Percentiles rank a stretch among this genome's conserved stretches.
Evolutionary conservation across 2,113 vertebrate genomes (phyloP).

Genomic region (Hystrix brachyura): DNA sequence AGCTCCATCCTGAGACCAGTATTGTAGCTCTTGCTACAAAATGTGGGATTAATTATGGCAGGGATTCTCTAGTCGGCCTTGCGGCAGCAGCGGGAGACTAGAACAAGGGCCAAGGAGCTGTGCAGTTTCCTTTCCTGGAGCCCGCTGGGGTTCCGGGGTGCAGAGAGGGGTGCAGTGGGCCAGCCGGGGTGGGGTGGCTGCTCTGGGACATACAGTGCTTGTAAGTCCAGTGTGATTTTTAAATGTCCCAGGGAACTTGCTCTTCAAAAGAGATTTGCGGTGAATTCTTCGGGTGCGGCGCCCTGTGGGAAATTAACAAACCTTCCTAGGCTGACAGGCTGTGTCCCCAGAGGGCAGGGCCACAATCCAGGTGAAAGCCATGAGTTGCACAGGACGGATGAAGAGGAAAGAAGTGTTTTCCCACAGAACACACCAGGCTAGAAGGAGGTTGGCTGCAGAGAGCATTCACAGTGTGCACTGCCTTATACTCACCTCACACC

Average conservation of each 20-base stretch:
- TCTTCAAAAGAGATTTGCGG: background rate
- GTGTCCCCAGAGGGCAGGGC: background rate
- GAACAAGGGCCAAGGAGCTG: accelerated
- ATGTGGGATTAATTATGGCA: conserved; percentile 88
- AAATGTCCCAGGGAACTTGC: background rate
- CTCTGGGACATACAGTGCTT: background rate
- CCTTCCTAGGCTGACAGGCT: too few relatives aligned
- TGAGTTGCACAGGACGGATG: background rate
- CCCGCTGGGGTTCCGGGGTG: accelerated
- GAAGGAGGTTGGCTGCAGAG: background rate
- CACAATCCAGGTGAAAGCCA: background rate
- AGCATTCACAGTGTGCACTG: too few relatives aligned
- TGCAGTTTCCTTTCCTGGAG: accelerated
- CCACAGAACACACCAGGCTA: background rate
- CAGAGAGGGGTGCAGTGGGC: accelerated
- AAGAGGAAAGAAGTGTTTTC: background rate
- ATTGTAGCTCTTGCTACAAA: conserved; percentile 87
- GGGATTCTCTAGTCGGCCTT: conserved; percentile 72
- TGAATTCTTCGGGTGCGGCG: background rate
- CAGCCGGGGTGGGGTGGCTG: background rate
- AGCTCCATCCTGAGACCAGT: conserved; percentile 87
- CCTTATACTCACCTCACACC: background rate
- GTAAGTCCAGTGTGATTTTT: background rate
- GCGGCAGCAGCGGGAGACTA: conserved; percentile 78
- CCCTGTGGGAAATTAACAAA: background rate